Evolutionary conservation across 2,797 vertebrate genomes (phyloP).

Genomic region (Molossus alvarezi): DNA sequence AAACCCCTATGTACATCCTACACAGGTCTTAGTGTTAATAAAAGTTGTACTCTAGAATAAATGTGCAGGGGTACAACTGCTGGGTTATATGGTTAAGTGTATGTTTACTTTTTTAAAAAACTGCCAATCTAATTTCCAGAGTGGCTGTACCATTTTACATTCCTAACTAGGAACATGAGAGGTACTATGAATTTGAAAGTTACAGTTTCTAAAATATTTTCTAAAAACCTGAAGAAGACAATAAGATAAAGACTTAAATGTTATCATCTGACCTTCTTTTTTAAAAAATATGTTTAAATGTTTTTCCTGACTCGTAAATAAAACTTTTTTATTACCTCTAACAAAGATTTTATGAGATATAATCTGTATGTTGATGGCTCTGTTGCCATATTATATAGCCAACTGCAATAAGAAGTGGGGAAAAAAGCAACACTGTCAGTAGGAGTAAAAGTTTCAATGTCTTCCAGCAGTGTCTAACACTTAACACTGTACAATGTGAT

Average conservation of each 20-base stretch:
- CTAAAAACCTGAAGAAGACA: constrained; percentile 2
- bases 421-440: not conserved
- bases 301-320: constrained; percentile 29
- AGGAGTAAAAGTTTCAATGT: not conserved
- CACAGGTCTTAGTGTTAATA: not conserved
- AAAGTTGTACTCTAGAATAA: constrained; percentile 46
- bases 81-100: not conserved
- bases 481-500: not conserved
- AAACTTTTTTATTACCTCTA: not conserved
- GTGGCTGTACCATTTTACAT: not conserved
- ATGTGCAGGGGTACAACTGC: not conserved
- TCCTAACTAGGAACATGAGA: not conserved
- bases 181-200: not conserved
- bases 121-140: constrained; percentile 16
- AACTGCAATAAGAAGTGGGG: not conserved
- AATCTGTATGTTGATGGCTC: not conserved
- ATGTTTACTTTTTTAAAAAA: constrained; percentile 32
- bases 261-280: not conserved
- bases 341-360: constrained; percentile 12
- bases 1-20: not conserved
- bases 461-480: not conserved
- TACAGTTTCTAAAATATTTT: constrained; percentile 52
- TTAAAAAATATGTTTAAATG: not conserved
- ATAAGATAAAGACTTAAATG: constrained; percentile 11
- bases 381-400: not conserved